Evolutionary conservation across 2,113 vertebrate genomes (phyloP).

Genomic region (Cranoglanis bouderius): DNA sequence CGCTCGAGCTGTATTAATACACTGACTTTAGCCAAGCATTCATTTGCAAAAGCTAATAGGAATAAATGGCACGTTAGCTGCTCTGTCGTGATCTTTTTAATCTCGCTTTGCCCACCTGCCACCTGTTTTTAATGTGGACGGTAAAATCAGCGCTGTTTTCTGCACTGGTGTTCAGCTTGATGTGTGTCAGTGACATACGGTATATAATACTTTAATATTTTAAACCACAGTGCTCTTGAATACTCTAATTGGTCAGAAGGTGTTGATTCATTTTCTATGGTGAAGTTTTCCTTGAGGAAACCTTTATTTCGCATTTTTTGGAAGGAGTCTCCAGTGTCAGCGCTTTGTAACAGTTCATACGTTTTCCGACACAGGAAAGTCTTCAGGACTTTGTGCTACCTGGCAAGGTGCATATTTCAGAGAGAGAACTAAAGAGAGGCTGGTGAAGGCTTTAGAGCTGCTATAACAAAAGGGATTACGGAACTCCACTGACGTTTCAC

Average conservation of each 20-base stretch:
- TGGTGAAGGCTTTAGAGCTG: neutral
- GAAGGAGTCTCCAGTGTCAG: no score
- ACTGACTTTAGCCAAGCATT: neutral
- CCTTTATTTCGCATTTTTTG: neutral
- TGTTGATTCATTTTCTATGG: neutral
- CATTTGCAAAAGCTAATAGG: constrained; percentile 2
- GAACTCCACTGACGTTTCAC: neutral
- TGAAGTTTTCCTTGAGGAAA: neutral
- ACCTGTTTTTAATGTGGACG: neutral
- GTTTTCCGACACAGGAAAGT: neutral
- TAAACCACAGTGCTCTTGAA: no score
- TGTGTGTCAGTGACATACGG: neutral
- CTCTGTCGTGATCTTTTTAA: neutral
- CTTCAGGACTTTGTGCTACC: neutral
- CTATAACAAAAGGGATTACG: neutral
- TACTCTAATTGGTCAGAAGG: neutral
- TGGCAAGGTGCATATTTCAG: neutral
- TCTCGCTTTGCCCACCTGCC: neutral
- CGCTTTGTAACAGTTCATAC: neutral
- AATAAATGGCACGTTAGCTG: neutral
- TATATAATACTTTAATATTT: no score
- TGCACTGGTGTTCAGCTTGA: neutral
- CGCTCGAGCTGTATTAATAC: neutral
- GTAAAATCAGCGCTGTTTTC: neutral
- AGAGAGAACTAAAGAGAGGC: neutral